Conservation (phyloP, 2,113 vertebrate species). For the Daboia siamensis region DNA sequence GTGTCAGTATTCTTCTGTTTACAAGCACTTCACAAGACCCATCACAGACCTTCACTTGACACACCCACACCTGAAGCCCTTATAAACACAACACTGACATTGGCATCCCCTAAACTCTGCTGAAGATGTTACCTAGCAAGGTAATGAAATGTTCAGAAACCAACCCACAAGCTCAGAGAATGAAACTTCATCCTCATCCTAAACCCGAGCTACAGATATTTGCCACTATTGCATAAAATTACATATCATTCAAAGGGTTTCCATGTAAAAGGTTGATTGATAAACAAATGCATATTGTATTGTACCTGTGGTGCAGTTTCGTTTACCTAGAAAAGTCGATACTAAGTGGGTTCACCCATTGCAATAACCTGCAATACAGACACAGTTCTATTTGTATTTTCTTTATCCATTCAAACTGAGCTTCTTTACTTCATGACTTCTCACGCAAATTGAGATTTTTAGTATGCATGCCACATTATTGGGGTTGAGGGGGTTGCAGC, state of each 20-base stretch:
- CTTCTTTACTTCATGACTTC: conserved; percentile 6
- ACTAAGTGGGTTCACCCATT: neutral
- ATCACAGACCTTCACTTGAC: too few relatives aligned
- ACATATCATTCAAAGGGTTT: neutral
- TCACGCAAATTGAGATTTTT: neutral
- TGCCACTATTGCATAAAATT: neutral
- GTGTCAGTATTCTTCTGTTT: too few relatives aligned
- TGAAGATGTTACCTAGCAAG: too few relatives aligned
- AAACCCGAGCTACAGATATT: too few relatives aligned
- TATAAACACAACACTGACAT: too few relatives aligned
- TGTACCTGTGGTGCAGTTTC: neutral
- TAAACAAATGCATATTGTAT: neutral
- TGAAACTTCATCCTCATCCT: too few relatives aligned
- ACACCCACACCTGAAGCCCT: too few relatives aligned
- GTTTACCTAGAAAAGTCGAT: neutral
- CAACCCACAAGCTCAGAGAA: too few relatives aligned
- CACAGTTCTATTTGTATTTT: conserved; percentile 2
- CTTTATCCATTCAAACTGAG: conserved; percentile 1
- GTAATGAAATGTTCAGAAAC: too few relatives aligned
- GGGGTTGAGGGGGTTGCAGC: neutral
- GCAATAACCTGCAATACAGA: neutral
- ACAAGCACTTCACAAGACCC: too few relatives aligned
- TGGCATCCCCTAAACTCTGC: too few relatives aligned
- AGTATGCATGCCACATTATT: neutral
- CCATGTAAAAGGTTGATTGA: neutral